phyloP scores from a whole-genome alignment of 64 coral and sea anemone species.

The Pachyseris speciosa region DNA sequence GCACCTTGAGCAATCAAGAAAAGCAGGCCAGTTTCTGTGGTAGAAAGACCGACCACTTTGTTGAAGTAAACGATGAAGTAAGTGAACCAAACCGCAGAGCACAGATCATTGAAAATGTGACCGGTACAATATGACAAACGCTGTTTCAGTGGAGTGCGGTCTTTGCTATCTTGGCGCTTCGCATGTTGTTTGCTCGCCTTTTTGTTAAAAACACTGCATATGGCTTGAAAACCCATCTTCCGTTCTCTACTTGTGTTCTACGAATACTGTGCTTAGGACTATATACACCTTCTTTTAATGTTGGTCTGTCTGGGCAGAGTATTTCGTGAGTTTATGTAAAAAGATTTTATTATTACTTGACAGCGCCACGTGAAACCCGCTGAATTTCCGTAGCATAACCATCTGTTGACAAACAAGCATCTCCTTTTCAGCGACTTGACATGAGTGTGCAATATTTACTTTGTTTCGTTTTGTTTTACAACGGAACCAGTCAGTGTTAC shows the following conservation, averaged over 20 bases:
- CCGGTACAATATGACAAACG: constrained; percentile 75
- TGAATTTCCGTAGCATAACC: not conserved
- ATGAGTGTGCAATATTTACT: too few relatives aligned
- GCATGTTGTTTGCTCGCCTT: not conserved
- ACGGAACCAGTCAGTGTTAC: too few relatives aligned
- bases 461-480: too few relatives aligned
- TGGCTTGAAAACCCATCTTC: not conserved
- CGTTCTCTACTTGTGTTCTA: not conserved
- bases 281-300: not conserved
- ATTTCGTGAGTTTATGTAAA: not conserved
- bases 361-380: not conserved
- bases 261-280: not conserved
- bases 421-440: too few relatives aligned
- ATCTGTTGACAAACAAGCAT: too few relatives aligned
- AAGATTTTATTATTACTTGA: not conserved
- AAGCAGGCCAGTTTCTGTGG: constrained; percentile 59
- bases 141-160: constrained; percentile 50
- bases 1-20: constrained; percentile 80
- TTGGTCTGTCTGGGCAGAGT: not conserved
- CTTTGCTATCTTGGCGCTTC: constrained; percentile 12
- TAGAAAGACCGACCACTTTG: constrained; percentile 86
- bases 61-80: constrained; percentile 89
- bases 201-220: not conserved
- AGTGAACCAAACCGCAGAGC: constrained; percentile 78
- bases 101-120: constrained; percentile 89